phyloP scores from a whole-genome alignment of 2,113 vertebrate species.

The Amazona vittata region DNA sequence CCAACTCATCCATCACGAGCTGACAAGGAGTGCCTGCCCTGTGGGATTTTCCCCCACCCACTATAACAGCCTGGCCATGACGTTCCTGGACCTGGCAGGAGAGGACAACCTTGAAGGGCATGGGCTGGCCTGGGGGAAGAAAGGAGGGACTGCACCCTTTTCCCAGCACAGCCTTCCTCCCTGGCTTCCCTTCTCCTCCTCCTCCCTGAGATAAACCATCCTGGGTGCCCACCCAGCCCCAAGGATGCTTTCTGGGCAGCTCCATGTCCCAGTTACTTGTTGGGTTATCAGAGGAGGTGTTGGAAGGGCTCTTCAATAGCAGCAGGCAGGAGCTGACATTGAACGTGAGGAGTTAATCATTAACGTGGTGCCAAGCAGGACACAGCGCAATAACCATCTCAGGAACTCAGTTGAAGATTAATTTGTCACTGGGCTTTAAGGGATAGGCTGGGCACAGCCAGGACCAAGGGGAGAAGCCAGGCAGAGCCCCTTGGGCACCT shows the following conservation, averaged over 20 bases:
- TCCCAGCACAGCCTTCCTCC: background rate
- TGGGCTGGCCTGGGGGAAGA: rapidly evolving
- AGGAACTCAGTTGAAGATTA: conserved; percentile 16
- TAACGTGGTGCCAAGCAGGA: background rate
- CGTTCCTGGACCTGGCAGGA: background rate
- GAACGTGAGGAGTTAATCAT: background rate
- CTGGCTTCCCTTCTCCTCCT: background rate
- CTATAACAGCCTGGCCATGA: background rate
- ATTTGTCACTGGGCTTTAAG: background rate
- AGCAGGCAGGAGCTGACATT: background rate
- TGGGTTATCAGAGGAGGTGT: rapidly evolving
- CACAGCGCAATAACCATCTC: background rate
- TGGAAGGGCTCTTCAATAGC: background rate
- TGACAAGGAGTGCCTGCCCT: background rate
- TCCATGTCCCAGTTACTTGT: rapidly evolving
- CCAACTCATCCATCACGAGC: background rate
- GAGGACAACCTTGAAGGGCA: background rate
- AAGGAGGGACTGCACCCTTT: background rate
- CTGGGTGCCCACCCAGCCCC: background rate
- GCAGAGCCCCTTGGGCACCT: background rate
- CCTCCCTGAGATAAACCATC: background rate
- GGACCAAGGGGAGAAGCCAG: background rate
- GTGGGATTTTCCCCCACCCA: background rate
- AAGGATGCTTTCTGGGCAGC: background rate
- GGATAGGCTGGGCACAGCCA: background rate